phyloP scores from a whole-genome alignment of 1,140 invertebrate genomes.

The Drosophila parabipectinata region DNA sequence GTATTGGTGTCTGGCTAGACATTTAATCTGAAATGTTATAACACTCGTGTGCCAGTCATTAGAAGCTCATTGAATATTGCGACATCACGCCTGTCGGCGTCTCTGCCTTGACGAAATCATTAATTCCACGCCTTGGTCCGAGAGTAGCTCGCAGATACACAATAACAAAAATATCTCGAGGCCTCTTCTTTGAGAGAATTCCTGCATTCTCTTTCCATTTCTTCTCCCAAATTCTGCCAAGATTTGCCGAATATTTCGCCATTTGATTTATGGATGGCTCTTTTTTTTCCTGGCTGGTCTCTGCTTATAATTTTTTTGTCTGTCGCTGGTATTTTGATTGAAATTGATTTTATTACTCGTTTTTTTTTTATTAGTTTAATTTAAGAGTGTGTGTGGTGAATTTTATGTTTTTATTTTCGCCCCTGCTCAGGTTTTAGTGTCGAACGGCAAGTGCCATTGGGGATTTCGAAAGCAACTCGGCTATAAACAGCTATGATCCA shows the following conservation, averaged over 20 bases:
- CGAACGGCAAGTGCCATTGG: constrained; percentile 40
- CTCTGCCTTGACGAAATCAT: constrained; percentile 42
- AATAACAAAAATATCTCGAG: background rate
- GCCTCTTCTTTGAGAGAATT: background rate
- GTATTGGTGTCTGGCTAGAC: constrained; percentile 30
- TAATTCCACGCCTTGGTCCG: constrained; percentile 47
- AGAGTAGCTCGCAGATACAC: constrained; percentile 40
- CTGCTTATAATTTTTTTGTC: constrained; percentile 51
- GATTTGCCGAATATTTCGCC: constrained; percentile 62
- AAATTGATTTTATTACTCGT: constrained; percentile 71
- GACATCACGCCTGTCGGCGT: constrained; percentile 53
- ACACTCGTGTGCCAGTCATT: constrained; percentile 65
- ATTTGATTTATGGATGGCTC: constrained; percentile 61
- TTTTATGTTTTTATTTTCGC: constrained; percentile 67
- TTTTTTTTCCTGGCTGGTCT: constrained; percentile 3
- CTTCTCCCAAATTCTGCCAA: constrained; percentile 14
- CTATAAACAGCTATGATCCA: constrained; percentile 8
- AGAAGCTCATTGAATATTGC: constrained; percentile 72
- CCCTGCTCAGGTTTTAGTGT: constrained; percentile 32
- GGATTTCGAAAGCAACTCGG: constrained; percentile 26
- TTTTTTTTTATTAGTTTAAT: constrained; percentile 56
- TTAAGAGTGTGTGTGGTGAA: constrained; percentile 38
- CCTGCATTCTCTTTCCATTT: constrained; percentile 3
- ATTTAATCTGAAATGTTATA: constrained; percentile 43
- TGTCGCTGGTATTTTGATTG: constrained; percentile 57